Evolutionary conservation across 2,888 invertebrate species (phyloP), one percentile per base, ranked within the genome.

Genomic region (Leptopilina myrica): DNA sequence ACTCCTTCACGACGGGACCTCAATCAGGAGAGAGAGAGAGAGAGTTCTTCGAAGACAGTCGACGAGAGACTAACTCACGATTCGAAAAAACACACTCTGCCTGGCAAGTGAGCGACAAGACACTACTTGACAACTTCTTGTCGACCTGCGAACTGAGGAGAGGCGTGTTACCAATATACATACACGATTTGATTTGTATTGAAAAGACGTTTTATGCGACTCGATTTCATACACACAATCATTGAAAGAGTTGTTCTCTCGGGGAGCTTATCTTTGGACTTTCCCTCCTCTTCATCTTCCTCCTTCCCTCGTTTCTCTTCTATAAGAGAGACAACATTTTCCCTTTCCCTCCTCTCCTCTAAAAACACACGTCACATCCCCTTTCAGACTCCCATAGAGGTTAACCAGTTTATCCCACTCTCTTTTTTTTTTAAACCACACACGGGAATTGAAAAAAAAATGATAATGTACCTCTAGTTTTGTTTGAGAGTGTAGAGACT

Each of bases 391-490:
- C 79, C 82, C 85, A 86, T 86, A 89, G 89, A 91, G 90, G 90
- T 90, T 90, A 91, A 91, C 91, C 90, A 90, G 91, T 91, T 91
- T 90, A 89, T 90, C 90, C 91, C 91, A 90, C 91, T 90, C 90
- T 89, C 87, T 86, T 88, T 88, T 86, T 81, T 33, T 33, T 33
- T 33, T 0, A 20, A 33, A 33, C 33, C 33, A 33, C 82, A 81
- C 82, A 86, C 4, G 12, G 49, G 12, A 11, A 46, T 9, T 0
- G 49, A 2, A 49, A 49, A 49, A 49, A 87, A 88, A 86, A 85
- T 81, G 53, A 78, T 33, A 77, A 76, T 43, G 20, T 46, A 64
- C 20, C 26, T 56, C 26, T 14, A 26, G 53, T 53, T 43, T 11
- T 69, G 5, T 59, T 59, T 15, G 14, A 59, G 6, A 59, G 6